Evolutionary conservation across 1,140 invertebrate species (phyloP), one percentile per base, ranked within the genome.

Genomic region (Bombus balteatus): DNA sequence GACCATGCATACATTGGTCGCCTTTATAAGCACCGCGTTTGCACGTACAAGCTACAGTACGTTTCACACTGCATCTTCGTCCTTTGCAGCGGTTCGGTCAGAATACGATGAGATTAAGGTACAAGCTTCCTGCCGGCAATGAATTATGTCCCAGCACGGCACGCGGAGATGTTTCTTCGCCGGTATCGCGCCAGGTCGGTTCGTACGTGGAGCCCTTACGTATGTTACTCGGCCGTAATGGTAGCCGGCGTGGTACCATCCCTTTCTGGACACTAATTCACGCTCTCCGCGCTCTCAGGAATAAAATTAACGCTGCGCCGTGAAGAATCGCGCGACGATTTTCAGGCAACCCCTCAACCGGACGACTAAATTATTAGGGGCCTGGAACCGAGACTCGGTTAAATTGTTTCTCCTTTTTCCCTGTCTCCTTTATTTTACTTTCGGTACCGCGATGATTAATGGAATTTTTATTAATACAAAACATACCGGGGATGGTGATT

Each of bases 121-220:
- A 91, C 92, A 91, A 88, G 91, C 90, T 92, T 92, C 88, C 90
- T 91, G 91, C 86, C 84, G 91, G 85, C 91, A 88, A 92, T 93
- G 91, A 93, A 93, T 93, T 92, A 92, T 89, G 88, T 91, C 87
- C 87, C 80, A 74, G 83, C 87, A 87, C 81, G 76, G 71, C 86
- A 78, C 68, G 84, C 71, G 82, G 89, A 89, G 90, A 90, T 91
- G 90, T 92, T 91, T 89, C 90, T 91, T 90, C 90, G 87, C 76
- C 70, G 86, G 89, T 90, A 90, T 90, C 89, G 89, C 83, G 81
- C 87, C 74, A 66, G 65, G 71, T 75, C 77, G 43, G 15, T 80
- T 76, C 88, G 77, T 87, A 79, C 81, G 81, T 37, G 77, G 73
- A 84, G 78, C 82, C 82, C 86, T 90, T 90, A 90, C 86, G 88